Evolutionary conservation across 2,888 invertebrate genomes (phyloP).

Genomic region (Tenthredo distinguenda): DNA sequence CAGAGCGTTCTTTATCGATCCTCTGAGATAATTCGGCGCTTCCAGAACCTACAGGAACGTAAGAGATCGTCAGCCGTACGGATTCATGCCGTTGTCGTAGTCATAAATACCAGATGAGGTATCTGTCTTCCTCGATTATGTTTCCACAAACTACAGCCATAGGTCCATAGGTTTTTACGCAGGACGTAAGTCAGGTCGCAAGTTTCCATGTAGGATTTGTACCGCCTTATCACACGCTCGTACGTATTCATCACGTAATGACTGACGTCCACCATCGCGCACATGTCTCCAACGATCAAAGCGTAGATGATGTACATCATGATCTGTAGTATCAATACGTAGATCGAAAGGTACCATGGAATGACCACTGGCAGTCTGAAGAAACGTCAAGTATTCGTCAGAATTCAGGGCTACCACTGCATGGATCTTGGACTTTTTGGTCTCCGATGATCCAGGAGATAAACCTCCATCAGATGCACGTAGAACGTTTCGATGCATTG

Average conservation of each 20-base stretch:
- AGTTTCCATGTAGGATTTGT: conserved; percentile 30
- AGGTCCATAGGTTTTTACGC: conserved; percentile 19
- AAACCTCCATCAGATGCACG: background rate
- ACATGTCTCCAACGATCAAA: conserved; percentile 36
- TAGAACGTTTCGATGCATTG: background rate
- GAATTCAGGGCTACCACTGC: background rate
- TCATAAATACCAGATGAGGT: conserved; percentile 12
- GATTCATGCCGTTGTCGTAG: background rate
- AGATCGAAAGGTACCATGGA: background rate
- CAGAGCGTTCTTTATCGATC: conserved; percentile 22
- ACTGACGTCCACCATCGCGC: conserved; percentile 33
- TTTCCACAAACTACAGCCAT: conserved; percentile 26
- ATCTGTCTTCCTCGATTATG: conserved; percentile 27
- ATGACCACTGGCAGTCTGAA: background rate
- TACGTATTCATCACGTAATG: conserved; percentile 39
- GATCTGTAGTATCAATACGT: background rate
- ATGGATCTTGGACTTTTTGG: background rate
- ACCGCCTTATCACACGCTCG: conserved; percentile 25
- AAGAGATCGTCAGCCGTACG: background rate
- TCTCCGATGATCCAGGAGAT: background rate
- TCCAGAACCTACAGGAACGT: background rate
- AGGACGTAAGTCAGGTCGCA: conserved; percentile 40
- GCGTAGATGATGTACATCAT: conserved; percentile 28
- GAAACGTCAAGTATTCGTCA: background rate
- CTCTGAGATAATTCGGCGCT: conserved; percentile 29